These are phyloP conservation scores for Nomada lathburiana DNA, from an alignment of 2,888 invertebrate species.

Conservation along the genomic window DNA sequence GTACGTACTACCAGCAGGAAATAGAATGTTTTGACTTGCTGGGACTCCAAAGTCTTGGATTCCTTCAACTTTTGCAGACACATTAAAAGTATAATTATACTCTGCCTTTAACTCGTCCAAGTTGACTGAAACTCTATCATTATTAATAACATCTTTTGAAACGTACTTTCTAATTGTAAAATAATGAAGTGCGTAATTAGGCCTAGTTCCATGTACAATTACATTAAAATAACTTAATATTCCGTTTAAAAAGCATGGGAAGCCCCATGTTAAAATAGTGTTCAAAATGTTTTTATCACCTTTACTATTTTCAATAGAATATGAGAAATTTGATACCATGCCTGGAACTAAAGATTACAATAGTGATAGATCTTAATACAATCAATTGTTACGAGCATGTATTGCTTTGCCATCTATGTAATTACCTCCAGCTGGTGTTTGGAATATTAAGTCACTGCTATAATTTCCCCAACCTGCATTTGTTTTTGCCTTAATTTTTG, in stretches of 20 bases:
- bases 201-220: slow-evolving; percentile 69
- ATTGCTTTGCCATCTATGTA: background rate
- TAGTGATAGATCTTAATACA: background rate
- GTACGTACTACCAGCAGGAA: slow-evolving; percentile 80
- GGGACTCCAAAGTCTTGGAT: slow-evolving; percentile 63
- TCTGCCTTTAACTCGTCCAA: slow-evolving; percentile 74
- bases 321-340: slow-evolving; percentile 70
- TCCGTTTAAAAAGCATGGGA: slow-evolving; percentile 77
- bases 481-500: slow-evolving; percentile 76
- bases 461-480: slow-evolving; percentile 75
- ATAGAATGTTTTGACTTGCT: slow-evolving; percentile 54
- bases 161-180: slow-evolving; percentile 50
- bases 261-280: slow-evolving; percentile 75
- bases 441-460: slow-evolving; percentile 61
- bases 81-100: slow-evolving; percentile 75
- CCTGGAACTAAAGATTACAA: slow-evolving; percentile 71
- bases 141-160: slow-evolving; percentile 39
- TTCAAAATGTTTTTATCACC: slow-evolving; percentile 71
- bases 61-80: slow-evolving; percentile 70
- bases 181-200: slow-evolving; percentile 50
- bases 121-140: slow-evolving; percentile 65
- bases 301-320: slow-evolving; percentile 50
- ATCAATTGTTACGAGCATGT: background rate
- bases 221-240: slow-evolving; percentile 75
- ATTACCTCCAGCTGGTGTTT: slow-evolving; percentile 56